Percentiles rank a stretch among this genome's conserved stretches.
Evolutionary conservation across 2,113 vertebrate genomes (phyloP).

Genomic region (Leucopsar rothschildi): DNA sequence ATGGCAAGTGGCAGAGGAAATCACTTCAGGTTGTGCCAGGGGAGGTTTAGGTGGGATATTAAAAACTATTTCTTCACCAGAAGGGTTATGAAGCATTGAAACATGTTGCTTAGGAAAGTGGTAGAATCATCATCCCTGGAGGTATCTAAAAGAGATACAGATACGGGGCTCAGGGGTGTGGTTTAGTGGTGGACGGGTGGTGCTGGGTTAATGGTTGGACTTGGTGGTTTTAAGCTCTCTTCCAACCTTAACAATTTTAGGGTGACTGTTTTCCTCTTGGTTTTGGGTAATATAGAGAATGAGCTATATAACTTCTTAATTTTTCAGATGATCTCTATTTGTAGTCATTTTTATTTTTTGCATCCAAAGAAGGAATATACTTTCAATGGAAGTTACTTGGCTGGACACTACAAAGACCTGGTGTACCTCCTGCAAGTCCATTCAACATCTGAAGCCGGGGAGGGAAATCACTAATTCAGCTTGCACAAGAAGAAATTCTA

Average conservation of each 20-base stretch:
- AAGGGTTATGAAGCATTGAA: neutral
- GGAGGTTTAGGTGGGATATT: neutral
- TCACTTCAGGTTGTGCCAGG: neutral
- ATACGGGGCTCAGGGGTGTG: accelerated
- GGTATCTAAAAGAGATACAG: neutral
- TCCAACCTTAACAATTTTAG: neutral
- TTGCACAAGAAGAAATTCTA: neutral
- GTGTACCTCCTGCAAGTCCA: neutral
- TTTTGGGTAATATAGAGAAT: neutral
- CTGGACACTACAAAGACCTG: neutral
- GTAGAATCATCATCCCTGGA: neutral
- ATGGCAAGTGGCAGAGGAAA: neutral
- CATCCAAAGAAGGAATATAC: neutral
- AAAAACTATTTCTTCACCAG: neutral
- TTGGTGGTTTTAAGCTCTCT: neutral
- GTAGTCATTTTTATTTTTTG: neutral
- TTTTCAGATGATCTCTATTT: neutral
- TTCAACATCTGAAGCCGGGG: neutral
- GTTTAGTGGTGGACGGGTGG: neutral
- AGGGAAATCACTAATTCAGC: neutral
- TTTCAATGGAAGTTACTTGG: neutral
- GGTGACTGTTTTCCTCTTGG: neutral
- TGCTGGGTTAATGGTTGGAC: neutral
- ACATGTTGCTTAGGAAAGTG: neutral
- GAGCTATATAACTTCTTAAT: neutral